Evolutionary conservation across 1,140 invertebrate species (phyloP).

Genomic region (Zelostemma sp.): DNA sequence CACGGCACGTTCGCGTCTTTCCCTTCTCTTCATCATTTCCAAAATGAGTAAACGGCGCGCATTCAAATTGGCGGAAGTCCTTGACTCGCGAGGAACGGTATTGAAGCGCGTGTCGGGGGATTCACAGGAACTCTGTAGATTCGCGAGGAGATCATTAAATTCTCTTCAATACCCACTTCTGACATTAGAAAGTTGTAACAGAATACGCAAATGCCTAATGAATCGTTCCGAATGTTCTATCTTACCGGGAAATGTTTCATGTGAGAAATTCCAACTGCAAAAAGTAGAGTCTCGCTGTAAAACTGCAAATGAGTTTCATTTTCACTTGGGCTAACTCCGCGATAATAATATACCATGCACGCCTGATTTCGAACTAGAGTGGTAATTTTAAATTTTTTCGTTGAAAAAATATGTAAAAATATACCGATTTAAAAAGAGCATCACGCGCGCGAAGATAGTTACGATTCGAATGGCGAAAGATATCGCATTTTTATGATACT

Average conservation of each 20-base stretch:
- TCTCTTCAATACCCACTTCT: slow-evolving; percentile 34
- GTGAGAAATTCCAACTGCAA: neutral
- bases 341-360: no score
- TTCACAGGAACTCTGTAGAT: slow-evolving; percentile 8
- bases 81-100: slow-evolving; percentile 26
- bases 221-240: slow-evolving; percentile 9
- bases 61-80: slow-evolving; percentile 35
- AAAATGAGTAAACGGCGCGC: slow-evolving; percentile 34
- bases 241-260: slow-evolving; percentile 10
- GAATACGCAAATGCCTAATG: slow-evolving; percentile 13
- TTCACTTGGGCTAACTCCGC: no score
- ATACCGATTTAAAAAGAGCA: no score
- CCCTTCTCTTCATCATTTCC: slow-evolving; percentile 32
- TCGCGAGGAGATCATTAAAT: slow-evolving; percentile 36
- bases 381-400: no score
- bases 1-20: slow-evolving; percentile 31
- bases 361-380: no score
- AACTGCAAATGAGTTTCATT: no score
- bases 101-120: slow-evolving; percentile 11
- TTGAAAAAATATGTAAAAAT: no score
- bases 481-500: no score
- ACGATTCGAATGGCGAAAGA: no score
- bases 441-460: no score
- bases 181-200: slow-evolving; percentile 17
- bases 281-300: no score